phyloP scores from a whole-genome alignment of 2,113 vertebrate species.

The Australoheros scitulus region DNA sequence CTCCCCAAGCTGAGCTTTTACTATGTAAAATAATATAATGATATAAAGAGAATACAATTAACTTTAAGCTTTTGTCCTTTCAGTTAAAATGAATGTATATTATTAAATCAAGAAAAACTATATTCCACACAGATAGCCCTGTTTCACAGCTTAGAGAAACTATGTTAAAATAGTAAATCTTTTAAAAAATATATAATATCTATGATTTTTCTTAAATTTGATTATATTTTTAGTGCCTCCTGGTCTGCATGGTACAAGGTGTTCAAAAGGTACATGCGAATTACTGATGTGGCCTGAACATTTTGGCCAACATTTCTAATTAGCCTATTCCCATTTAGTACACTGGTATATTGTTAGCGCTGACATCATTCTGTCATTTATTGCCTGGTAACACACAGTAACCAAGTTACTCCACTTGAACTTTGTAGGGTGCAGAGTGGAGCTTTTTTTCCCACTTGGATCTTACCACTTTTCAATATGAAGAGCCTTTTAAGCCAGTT shows the following conservation, averaged over 20 bases:
- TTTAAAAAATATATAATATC: no score
- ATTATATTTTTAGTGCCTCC: not conserved
- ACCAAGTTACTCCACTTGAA: constrained; percentile 67
- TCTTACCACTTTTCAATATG: not conserved
- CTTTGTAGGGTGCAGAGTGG: constrained; percentile 53
- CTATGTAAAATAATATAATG: not conserved
- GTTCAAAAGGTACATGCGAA: not conserved
- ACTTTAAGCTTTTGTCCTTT: not conserved
- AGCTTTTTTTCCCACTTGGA: not conserved
- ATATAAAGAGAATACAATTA: not conserved
- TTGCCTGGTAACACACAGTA: constrained; percentile 51
- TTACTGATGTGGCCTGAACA: constrained; percentile 16
- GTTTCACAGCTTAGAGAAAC: not conserved
- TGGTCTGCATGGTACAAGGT: not conserved
- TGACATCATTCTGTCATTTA: constrained; percentile 46
- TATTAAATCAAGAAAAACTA: no score
- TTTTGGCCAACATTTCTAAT: constrained; percentile 67
- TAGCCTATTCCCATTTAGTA: constrained; percentile 34
- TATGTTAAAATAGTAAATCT: no score
- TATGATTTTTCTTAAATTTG: not conserved
- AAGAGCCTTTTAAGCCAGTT: not conserved
- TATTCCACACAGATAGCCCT: not conserved
- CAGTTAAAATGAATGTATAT: not conserved
- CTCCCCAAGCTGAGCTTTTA: not conserved
- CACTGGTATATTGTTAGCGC: constrained; percentile 29